Conservation (phyloP, 2,797 vertebrate species). For the Crax fasciolata region DNA sequence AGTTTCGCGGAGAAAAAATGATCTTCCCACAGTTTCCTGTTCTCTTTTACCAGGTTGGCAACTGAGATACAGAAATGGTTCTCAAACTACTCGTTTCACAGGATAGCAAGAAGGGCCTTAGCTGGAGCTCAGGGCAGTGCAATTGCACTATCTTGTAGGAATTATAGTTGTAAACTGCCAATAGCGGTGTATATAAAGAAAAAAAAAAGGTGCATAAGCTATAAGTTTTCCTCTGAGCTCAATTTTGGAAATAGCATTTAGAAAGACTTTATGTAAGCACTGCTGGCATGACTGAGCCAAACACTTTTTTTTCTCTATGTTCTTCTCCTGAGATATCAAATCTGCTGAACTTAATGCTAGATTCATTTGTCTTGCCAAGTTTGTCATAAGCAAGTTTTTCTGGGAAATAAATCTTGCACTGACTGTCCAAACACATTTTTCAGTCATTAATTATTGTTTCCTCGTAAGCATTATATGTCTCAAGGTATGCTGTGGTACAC, state of each 20-base stretch:
- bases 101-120: neutral
- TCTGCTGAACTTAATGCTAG: neutral
- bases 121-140: neutral
- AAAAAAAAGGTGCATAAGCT: neutral
- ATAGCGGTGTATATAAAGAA: neutral
- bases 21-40: neutral
- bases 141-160: neutral
- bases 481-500: neutral
- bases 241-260: neutral
- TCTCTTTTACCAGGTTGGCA: neutral
- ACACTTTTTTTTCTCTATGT: fast-evolving
- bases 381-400: neutral
- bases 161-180: neutral
- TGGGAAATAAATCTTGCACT: neutral
- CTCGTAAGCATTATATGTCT: neutral
- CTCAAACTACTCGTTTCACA: neutral
- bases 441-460: neutral
- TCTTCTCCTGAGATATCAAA: neutral
- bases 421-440: neutral
- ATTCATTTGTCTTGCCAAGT: neutral
- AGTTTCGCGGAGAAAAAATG: neutral
- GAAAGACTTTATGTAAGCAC: neutral
- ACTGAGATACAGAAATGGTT: neutral
- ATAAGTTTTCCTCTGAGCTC: neutral
- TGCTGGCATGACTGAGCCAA: neutral